These are phyloP conservation scores for Botia almorhae DNA, from an alignment of 2,797 vertebrate genomes.

Conservation along the genomic window DNA sequence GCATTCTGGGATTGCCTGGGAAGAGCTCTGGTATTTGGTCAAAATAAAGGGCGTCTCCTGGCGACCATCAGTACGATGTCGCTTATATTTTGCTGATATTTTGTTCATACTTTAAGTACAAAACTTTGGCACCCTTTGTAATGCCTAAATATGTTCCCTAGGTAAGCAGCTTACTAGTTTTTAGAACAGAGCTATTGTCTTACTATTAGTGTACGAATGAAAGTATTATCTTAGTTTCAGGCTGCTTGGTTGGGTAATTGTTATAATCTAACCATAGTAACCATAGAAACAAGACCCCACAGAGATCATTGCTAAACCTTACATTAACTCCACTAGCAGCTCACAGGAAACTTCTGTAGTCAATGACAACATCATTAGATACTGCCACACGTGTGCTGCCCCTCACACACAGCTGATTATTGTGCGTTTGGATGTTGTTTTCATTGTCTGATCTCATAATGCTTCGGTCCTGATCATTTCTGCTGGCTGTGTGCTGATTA, in stretches of 20 bases:
- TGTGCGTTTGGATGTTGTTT: background rate
- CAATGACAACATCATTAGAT: constrained; percentile 42
- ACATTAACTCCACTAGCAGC: constrained; percentile 13
- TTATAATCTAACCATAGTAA: background rate
- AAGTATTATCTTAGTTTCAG: background rate
- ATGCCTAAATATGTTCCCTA: too few relatives aligned
- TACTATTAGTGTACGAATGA: background rate
- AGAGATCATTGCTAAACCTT: constrained; percentile 12
- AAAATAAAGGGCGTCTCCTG: too few relatives aligned
- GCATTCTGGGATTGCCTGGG: too few relatives aligned
- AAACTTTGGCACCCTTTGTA: too few relatives aligned
- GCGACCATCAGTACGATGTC: too few relatives aligned
- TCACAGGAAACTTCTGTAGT: constrained; percentile 10
- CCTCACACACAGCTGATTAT: constrained; percentile 8
- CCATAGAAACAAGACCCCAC: constrained; percentile 18
- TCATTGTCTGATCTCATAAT: constrained; percentile 17
- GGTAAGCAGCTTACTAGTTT: too few relatives aligned
- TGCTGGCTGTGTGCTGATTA: constrained; percentile 29
- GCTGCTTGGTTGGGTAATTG: constrained; percentile 4
- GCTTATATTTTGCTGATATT: too few relatives aligned
- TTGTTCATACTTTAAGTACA: too few relatives aligned
- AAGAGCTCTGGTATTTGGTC: too few relatives aligned
- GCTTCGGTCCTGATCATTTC: constrained; percentile 8
- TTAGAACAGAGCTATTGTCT: background rate
- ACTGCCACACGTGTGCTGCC: constrained; percentile 19